These are phyloP conservation scores for Galeopterus variegatus DNA, from an alignment of 2,113 vertebrate species.

Conservation along the genomic window DNA sequence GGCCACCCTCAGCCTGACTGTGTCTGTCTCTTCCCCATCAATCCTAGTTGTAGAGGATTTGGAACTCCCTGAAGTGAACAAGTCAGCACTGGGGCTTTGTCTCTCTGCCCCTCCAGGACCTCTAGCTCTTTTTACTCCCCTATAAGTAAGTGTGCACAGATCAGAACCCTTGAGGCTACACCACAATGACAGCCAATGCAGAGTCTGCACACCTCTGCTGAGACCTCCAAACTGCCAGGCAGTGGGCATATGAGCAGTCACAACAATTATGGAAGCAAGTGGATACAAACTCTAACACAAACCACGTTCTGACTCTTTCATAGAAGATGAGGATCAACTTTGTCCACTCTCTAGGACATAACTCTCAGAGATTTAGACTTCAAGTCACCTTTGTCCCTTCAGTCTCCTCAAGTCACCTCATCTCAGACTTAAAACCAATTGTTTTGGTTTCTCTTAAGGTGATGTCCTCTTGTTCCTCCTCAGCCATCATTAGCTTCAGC, in stretches of 20 bases:
- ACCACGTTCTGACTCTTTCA: not conserved
- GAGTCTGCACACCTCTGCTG: not conserved
- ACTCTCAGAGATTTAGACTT: not conserved
- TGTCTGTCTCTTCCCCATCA: not conserved
- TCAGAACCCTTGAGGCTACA: not conserved
- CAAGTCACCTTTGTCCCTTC: not conserved
- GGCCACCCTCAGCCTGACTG: not conserved
- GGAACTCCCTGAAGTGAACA: not conserved
- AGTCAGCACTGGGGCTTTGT: not conserved
- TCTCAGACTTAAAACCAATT: not conserved
- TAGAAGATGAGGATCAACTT: not conserved
- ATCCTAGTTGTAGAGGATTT: not conserved
- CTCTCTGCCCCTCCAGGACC: not conserved
- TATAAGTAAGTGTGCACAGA: not conserved
- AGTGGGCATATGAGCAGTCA: not conserved
- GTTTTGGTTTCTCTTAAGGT: not conserved
- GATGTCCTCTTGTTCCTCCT: not conserved
- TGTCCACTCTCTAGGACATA: too few species aligned
- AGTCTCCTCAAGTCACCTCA: not conserved
- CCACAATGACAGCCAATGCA: too few species aligned
- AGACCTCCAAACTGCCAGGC: not conserved
- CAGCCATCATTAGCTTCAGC: not conserved
- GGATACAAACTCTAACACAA: not conserved
- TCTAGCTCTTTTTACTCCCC: not conserved
- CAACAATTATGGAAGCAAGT: not conserved